These are phyloP conservation scores for Nymphalis urticae DNA, from an alignment of 2,888 invertebrate genomes.

Conservation along the genomic window DNA sequence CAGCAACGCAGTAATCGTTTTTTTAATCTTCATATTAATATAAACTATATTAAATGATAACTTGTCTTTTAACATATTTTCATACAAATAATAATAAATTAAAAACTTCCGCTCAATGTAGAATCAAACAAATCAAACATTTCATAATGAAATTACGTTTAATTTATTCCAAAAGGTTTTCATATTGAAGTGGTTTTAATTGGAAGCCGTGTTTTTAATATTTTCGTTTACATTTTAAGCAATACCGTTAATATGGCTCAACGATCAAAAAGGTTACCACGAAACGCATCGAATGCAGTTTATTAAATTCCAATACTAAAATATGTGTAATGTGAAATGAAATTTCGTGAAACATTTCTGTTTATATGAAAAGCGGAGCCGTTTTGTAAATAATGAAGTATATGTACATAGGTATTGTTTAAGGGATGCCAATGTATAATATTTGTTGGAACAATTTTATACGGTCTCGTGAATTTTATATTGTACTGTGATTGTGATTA, in stretches of 20 bases:
- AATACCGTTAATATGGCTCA: conserved; percentile 12
- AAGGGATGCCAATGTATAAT: background rate
- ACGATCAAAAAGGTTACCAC: conserved; percentile 20
- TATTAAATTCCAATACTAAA: conserved; percentile 22
- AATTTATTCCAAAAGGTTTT: conserved; percentile 7
- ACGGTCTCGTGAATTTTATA: too few relatives aligned
- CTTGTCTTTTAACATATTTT: too few relatives aligned
- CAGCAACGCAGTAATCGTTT: too few relatives aligned
- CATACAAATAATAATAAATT: background rate
- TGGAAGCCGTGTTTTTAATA: background rate
- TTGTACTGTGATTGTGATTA: too few relatives aligned
- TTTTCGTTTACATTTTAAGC: conserved; percentile 10
- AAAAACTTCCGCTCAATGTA: background rate
- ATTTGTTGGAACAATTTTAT: background rate
- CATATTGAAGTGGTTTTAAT: background rate
- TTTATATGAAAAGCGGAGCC: background rate
- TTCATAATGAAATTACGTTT: background rate
- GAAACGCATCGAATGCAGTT: conserved; percentile 14
- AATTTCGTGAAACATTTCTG: background rate
- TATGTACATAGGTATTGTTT: background rate
- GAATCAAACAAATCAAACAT: background rate
- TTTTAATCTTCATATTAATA: too few relatives aligned
- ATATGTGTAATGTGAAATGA: conserved; percentile 12
- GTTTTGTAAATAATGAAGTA: conserved; percentile 6
- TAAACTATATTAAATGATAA: too few relatives aligned